phyloP scores from a whole-genome alignment of 2,113 vertebrate genomes.

The Bubo blakistoni region DNA sequence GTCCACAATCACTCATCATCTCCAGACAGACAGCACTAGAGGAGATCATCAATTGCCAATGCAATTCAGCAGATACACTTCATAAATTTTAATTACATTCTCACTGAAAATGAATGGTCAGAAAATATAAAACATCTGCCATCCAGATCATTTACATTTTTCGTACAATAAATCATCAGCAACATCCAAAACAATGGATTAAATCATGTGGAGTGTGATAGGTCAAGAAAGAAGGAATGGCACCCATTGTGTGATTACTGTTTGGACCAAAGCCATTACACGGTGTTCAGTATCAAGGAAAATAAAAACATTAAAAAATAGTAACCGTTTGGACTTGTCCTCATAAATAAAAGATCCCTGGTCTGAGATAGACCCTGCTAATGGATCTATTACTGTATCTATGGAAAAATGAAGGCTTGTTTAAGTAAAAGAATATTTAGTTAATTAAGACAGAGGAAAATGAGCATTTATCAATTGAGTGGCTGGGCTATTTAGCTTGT shows the following conservation, averaged over 20 bases:
- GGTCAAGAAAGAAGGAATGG: conserved; percentile 71
- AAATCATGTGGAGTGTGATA: conserved; percentile 77
- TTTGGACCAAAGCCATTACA: conserved; percentile 55
- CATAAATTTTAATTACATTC: conserved; percentile 99
- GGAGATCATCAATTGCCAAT: conserved; percentile 93
- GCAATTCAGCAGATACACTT: conserved; percentile 98
- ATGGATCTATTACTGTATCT: conserved; percentile 61
- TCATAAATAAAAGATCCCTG: conserved; percentile 42
- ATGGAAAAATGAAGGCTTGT: conserved; percentile 59
- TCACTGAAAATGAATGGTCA: conserved; percentile 96
- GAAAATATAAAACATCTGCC: conserved; percentile 99
- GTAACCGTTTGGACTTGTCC: conserved; percentile 34
- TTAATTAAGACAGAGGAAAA: conserved; percentile 62
- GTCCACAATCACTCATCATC: conserved; percentile 91
- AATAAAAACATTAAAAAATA: conserved; percentile 34
- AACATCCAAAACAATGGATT: conserved; percentile 82
- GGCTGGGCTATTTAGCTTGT: conserved; percentile 63
- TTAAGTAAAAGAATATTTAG: conserved; percentile 69
- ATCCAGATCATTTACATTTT: conserved; percentile 92
- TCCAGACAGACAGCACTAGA: conserved; percentile 86
- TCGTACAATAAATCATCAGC: conserved; percentile 90
- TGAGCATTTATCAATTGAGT: conserved; percentile 58
- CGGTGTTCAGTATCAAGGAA: background rate
- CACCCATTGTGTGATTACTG: conserved; percentile 59
- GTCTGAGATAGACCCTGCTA: conserved; percentile 42